phyloP scores from a whole-genome alignment of 1,140 invertebrate species.

The Tetramorium parvispinum region DNA sequence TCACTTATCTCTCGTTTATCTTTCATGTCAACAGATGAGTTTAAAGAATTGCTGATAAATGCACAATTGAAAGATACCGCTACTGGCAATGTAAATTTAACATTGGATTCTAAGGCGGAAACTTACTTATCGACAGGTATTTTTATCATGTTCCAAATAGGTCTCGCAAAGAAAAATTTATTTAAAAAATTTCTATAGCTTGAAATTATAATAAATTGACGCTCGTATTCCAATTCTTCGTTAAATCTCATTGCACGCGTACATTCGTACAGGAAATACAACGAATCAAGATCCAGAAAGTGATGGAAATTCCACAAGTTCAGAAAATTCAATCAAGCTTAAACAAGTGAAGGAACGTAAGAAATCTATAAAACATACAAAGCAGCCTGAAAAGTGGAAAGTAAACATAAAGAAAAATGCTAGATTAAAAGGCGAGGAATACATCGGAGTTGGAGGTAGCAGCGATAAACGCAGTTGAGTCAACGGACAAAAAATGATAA shows the following conservation, averaged over 20 bases:
- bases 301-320: background rate
- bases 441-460: constrained; percentile 75
- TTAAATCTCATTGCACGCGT: background rate
- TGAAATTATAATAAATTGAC: background rate
- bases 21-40: background rate
- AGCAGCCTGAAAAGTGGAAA: constrained; percentile 75
- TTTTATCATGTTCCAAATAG: background rate
- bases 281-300: background rate
- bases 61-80: constrained; percentile 8
- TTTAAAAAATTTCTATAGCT: too few relatives aligned
- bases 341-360: constrained; percentile 57
- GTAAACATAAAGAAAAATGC: constrained; percentile 76
- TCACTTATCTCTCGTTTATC: background rate
- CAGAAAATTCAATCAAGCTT: constrained; percentile 27
- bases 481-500: background rate
- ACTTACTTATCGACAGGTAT: constrained; percentile 39
- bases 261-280: background rate
- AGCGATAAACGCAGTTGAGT: background rate
- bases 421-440: constrained; percentile 73
- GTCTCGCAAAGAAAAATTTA: background rate
- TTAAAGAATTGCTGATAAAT: background rate
- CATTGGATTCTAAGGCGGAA: background rate
- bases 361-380: constrained; percentile 59
- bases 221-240: background rate
- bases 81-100: background rate